Evolutionary conservation across 2,888 invertebrate species (phyloP).

Genomic region (Philopedon plagiatum): DNA sequence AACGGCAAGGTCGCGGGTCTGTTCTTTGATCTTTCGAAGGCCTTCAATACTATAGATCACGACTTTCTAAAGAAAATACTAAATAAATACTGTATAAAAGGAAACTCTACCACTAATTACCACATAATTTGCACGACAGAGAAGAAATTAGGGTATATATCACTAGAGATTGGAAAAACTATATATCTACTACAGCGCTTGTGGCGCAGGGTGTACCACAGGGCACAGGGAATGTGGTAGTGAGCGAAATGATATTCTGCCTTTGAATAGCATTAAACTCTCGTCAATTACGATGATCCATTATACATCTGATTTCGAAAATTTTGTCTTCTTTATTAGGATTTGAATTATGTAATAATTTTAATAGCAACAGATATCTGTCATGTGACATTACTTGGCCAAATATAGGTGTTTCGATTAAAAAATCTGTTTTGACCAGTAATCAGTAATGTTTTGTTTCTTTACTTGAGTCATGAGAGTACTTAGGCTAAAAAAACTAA

Average conservation of each 20-base stretch:
- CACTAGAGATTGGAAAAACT: too few relatives aligned
- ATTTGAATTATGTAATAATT: not conserved
- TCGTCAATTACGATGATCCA: not conserved
- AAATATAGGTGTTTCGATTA: not conserved
- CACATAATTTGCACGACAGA: too few relatives aligned
- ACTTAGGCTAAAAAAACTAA: not conserved
- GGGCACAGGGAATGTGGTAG: too few relatives aligned
- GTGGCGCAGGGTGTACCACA: too few relatives aligned
- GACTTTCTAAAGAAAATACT: too few relatives aligned
- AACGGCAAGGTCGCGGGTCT: too few relatives aligned
- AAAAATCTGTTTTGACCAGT: not conserved
- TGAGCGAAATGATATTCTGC: not conserved
- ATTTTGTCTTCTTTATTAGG: not conserved
- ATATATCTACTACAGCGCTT: too few relatives aligned
- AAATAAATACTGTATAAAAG: too few relatives aligned
- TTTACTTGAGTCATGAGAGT: not conserved
- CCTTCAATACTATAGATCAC: too few relatives aligned
- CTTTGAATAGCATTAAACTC: not conserved
- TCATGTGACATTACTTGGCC: not conserved
- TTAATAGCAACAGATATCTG: not conserved
- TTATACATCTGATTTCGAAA: not conserved
- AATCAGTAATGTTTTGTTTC: not conserved
- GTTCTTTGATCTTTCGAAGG: too few relatives aligned
- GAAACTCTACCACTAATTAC: too few relatives aligned
- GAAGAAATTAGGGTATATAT: too few relatives aligned